Base-by-base conservation (phyloP, 30 jellyfish, hydroid and myxozoan species). In the Mastigias papua region DNA sequence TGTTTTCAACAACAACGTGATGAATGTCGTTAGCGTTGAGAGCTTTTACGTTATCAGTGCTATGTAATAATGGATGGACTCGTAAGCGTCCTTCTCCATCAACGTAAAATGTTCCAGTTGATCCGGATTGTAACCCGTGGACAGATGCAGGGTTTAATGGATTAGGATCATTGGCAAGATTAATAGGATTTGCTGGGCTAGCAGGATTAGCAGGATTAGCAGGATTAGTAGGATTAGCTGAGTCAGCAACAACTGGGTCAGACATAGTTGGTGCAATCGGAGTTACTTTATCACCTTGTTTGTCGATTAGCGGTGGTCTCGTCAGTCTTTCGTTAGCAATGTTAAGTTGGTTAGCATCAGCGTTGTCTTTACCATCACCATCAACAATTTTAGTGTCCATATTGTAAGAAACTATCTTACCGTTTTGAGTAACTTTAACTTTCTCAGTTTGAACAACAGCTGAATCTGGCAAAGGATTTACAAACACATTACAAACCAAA, bases 201-300 rank as follows among this genome's bases (percentile, higher is more conserved):
- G 65, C 78, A 1, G 78, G 88, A 58, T 77, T 57, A 60, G 71
- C 64, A 25, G 88, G 88, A 77, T 77, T 63, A 49, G 73, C 50
- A 0, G 73, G 74, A 58, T 77, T 57, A 60, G 71, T 50, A 25
- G 88, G 88, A 77, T 77, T 63, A 49, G 73, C 50, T 0, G 73
- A 54, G 51, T 76, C 49, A 22, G 78, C 77, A 26, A 77, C 21
- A 9, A 77, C 88, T 54, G 88, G 88, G 27, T 77, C 78, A 1
- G n/a, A 20, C 25, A 48, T 32, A 66, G 29, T 77, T 8, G 88
- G 88, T 5, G 65, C 19, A 32, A 77, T 66, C 57, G 73, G 77
- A 7, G 88, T 77, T 26, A 77, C 88, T 77, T 30, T 77, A 66
- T 77, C 88, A 19, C 88, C 88, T 60, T 77, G 88, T 16, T 77